Conservation (phyloP, 2,888 invertebrate species). For the Diloba caeruleocephala region DNA sequence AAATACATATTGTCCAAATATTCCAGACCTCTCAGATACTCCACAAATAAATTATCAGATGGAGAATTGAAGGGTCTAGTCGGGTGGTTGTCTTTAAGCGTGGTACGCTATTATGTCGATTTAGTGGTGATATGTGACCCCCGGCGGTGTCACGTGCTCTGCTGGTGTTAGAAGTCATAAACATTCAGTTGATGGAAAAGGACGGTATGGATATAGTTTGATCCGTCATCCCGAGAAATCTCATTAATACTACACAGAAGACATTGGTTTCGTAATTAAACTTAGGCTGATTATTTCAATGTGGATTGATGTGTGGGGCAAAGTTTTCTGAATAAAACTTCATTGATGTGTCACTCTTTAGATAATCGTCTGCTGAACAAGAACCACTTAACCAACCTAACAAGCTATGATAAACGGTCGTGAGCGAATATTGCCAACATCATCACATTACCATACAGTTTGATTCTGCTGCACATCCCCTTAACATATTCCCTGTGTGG, state of each 20-base stretch:
- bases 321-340: no score
- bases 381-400: no score
- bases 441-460: no score
- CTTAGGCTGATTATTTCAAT: not conserved
- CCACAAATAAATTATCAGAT: conserved; percentile 30
- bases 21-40: conserved; percentile 41
- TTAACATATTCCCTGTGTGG: no score
- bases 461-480: no score
- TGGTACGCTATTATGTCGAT: conserved; percentile 67
- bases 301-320: no score
- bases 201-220: conserved; percentile 12
- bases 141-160: conserved; percentile 57
- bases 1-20: conserved; percentile 69
- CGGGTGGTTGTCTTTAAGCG: conserved; percentile 52
- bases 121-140: conserved; percentile 71
- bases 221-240: not conserved
- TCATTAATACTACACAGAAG: not conserved
- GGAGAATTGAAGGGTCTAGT: conserved; percentile 31
- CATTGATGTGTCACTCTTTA: no score
- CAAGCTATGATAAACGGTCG: no score
- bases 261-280: not conserved
- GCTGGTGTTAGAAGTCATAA: conserved; percentile 44
- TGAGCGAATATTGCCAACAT: no score
- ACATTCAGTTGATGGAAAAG: conserved; percentile 35
- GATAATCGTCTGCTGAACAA: no score